A percentile compares a stretch with the other conserved stretches of the same genome.
These are phyloP conservation scores for Craniophora ligustri DNA, from an alignment of 2,888 invertebrate genomes.

Conservation along the genomic window DNA sequence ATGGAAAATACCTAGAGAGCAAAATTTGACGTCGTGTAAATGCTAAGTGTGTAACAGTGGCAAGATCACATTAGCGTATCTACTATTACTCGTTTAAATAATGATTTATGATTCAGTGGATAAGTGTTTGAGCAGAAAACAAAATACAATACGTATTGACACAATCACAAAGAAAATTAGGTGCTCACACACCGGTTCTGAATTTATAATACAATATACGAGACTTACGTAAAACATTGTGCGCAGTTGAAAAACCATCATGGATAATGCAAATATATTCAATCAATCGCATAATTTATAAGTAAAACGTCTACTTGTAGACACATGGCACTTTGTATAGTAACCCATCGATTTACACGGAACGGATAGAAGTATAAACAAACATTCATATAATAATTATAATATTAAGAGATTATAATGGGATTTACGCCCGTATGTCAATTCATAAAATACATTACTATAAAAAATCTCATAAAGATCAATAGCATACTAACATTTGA, in stretches of 20 bases:
- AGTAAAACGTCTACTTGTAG: conserved; percentile 39
- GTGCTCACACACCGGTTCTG: conserved; percentile 16
- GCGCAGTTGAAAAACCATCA: conserved; percentile 45
- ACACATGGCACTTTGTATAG: conserved; percentile 59
- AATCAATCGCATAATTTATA: conserved; percentile 35
- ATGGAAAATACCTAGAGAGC: conserved; percentile 66
- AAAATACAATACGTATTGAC: conserved; percentile 36
- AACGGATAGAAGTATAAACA: conserved; percentile 32
- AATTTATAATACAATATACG: conserved; percentile 10
- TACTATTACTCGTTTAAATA: conserved; percentile 38
- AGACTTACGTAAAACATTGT: conserved; percentile 49
- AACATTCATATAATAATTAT: conserved; percentile 29
- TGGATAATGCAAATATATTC: conserved; percentile 33
- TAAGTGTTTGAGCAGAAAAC: conserved; percentile 51
- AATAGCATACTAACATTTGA: conserved; percentile 41
- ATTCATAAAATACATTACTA: conserved; percentile 50
- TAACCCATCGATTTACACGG: conserved; percentile 41
- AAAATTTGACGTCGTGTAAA: conserved; percentile 51
- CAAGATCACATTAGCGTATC: conserved; percentile 63
- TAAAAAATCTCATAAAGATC: conserved; percentile 45
- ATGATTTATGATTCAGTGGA: conserved; percentile 25
- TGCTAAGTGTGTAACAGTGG: conserved; percentile 63
- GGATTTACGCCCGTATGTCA: conserved; percentile 38
- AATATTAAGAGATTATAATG: conserved; percentile 48
- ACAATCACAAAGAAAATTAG: conserved; percentile 20